Evolutionary conservation across 2,113 vertebrate species (phyloP).

Genomic region (Eurystomus gularis): DNA sequence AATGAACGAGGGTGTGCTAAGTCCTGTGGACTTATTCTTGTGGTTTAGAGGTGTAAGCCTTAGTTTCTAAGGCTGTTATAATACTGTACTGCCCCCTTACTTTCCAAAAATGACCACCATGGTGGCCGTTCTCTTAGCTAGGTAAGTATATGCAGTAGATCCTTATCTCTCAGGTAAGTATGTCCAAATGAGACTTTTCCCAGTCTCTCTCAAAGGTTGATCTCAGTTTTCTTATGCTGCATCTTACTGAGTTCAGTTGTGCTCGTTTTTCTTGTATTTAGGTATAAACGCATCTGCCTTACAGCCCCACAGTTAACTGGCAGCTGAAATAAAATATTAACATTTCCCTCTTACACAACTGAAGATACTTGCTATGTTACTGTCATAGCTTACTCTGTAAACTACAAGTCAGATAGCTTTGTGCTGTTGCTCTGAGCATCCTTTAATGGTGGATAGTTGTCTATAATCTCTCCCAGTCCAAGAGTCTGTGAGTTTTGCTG

Average conservation of each 20-base stretch:
- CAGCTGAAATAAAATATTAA: too few species aligned
- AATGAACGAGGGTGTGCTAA: not conserved
- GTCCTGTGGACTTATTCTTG: not conserved
- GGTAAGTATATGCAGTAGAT: not conserved
- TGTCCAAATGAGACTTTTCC: not conserved
- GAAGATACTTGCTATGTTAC: not conserved
- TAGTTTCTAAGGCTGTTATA: not conserved
- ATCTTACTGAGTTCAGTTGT: not conserved
- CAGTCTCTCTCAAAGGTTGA: not conserved
- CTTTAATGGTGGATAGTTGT: not conserved
- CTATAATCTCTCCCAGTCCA: not conserved
- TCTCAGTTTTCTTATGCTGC: not conserved
- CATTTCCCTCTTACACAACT: not conserved
- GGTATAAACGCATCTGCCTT: not conserved
- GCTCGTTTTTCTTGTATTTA: not conserved
- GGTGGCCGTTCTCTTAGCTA: not conserved
- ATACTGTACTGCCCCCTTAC: not conserved
- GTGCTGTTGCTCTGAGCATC: not conserved
- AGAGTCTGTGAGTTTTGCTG: not conserved
- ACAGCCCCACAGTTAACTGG: not conserved
- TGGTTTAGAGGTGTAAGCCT: not conserved
- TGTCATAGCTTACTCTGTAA: not conserved
- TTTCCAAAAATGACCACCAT: not conserved
- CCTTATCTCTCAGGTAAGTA: too few species aligned
- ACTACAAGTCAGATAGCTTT: not conserved